Conservation (phyloP, 1,140 invertebrate species). For the Frieseomelitta varia region DNA sequence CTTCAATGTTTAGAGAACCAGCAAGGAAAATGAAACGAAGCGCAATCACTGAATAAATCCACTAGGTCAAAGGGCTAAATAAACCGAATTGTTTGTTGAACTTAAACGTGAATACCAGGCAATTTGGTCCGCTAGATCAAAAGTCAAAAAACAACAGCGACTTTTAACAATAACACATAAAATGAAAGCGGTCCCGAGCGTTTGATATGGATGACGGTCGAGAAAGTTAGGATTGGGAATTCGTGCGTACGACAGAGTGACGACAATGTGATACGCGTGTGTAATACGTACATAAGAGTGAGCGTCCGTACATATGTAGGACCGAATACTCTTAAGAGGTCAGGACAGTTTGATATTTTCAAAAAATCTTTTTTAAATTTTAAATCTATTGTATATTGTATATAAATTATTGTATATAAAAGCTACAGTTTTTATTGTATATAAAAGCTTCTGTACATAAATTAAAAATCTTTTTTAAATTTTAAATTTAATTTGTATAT, state of each 20-base stretch:
- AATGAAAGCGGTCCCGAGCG: neutral
- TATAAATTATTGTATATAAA: no score
- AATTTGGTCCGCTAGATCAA: neutral
- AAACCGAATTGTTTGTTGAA: neutral
- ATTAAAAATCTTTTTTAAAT: no score
- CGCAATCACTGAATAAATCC: no score
- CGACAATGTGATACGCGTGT: neutral
- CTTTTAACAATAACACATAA: neutral
- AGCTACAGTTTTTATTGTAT: no score
- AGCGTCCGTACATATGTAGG: neutral
- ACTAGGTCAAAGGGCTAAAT: neutral
- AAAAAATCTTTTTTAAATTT: no score
- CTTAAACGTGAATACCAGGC: neutral
- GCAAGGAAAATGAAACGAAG: neutral
- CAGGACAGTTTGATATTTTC: no score
- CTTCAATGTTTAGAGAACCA: neutral
- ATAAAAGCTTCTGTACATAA: no score
- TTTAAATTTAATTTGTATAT: no score
- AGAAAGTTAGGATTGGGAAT: neutral
- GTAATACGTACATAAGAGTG: neutral
- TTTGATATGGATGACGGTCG: neutral
- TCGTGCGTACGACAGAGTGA: neutral
- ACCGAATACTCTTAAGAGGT: neutral
- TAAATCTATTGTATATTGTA: no score
- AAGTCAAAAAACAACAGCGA: neutral